These are phyloP conservation scores for Brevimyrus niger DNA, from an alignment of 2,113 vertebrate genomes.

Conservation along the genomic window DNA sequence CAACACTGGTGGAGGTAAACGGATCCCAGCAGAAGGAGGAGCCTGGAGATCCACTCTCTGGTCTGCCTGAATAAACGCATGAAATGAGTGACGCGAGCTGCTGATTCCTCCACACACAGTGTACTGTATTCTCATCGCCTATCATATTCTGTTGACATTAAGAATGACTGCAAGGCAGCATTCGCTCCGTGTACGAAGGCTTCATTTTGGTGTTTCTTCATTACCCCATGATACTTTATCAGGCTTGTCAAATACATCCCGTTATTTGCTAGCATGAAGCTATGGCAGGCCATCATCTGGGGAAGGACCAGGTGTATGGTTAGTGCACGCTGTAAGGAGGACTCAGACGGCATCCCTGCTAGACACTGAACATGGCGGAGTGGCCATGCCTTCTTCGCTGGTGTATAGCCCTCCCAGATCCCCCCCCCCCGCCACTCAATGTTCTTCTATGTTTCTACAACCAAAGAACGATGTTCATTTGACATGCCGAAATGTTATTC, in stretches of 20 bases:
- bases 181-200: background rate
- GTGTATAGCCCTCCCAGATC: background rate
- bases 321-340: background rate
- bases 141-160: background rate
- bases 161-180: background rate
- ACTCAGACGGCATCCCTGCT: background rate
- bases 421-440: background rate
- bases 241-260: background rate
- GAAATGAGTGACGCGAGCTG: background rate
- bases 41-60: background rate
- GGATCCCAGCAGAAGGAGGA: background rate
- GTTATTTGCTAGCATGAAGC: background rate
- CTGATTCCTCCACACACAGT: background rate
- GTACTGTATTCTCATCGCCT: too few relatives aligned
- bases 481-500: conserved; percentile 35
- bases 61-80: background rate
- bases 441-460: background rate
- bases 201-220: conserved; percentile 1
- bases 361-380: background rate
- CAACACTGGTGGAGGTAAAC: background rate
- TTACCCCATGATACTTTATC: background rate
- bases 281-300: background rate
- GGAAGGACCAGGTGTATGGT: background rate
- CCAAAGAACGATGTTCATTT: conserved; percentile 36
- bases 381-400: background rate